A percentile compares a stretch with the other conserved stretches of the same genome.
Evolutionary conservation across 2,113 vertebrate species (phyloP).

Genomic region (Panurus biarmicus): DNA sequence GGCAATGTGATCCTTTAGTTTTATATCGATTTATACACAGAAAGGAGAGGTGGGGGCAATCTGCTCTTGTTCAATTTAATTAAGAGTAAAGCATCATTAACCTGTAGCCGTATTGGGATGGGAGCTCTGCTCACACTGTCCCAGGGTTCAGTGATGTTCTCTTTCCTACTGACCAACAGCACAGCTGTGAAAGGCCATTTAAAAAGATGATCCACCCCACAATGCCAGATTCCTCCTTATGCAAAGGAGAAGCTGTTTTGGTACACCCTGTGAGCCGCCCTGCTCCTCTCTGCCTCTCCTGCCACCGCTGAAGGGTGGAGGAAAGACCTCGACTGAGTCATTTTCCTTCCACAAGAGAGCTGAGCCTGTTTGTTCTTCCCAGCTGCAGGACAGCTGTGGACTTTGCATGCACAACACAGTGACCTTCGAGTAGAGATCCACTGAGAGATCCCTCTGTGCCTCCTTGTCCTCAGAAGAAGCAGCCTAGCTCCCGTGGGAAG

Average conservation of each 20-base stretch:
- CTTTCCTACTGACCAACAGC: background rate
- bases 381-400: conserved; percentile 13
- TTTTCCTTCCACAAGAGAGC: background rate
- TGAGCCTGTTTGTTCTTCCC: background rate
- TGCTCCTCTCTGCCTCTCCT: background rate
- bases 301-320: background rate
- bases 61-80: background rate
- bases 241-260: background rate
- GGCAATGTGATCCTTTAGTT: accelerated
- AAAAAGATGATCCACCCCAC: background rate
- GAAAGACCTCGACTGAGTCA: background rate
- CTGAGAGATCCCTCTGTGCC: background rate
- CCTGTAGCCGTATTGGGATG: background rate
- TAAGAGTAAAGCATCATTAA: background rate
- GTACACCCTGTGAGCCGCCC: background rate
- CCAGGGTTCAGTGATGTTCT: background rate
- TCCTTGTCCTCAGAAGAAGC: background rate
- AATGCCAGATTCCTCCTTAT: background rate
- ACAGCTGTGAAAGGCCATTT: background rate
- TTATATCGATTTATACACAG: background rate
- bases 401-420: background rate
- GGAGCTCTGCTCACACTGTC: background rate
- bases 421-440: background rate
- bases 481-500: background rate
- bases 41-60: background rate